These are phyloP conservation scores for Spilarctia lutea DNA, from an alignment of 2,888 invertebrate genomes.

Conservation along the genomic window DNA sequence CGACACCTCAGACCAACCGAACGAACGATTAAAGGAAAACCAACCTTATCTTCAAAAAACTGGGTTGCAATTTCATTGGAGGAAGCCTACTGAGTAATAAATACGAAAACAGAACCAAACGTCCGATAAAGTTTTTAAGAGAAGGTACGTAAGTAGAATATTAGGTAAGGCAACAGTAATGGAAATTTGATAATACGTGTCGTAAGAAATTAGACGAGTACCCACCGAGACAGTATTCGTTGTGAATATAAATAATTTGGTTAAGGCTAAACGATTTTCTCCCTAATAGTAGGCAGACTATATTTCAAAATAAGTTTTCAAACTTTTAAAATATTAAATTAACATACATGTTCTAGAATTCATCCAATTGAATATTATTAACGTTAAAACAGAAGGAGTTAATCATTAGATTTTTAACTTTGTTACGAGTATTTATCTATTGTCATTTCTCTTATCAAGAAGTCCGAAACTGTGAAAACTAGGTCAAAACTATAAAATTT, in stretches of 20 bases:
- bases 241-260: conserved; percentile 67
- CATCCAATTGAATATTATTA: neutral
- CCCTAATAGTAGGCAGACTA: conserved; percentile 1
- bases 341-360: conserved; percentile 1
- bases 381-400: neutral
- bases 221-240: conserved; percentile 41
- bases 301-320: neutral
- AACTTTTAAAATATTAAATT: conserved; percentile 2
- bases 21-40: conserved; percentile 47
- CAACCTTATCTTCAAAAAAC: conserved; percentile 45
- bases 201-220: conserved; percentile 50
- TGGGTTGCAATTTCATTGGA: conserved; percentile 43
- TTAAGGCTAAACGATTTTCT: conserved; percentile 23
- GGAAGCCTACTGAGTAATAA: conserved; percentile 60
- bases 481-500: neutral
- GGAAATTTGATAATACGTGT: conserved; percentile 71
- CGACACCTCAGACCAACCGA: conserved; percentile 73
- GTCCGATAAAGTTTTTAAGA: conserved; percentile 77
- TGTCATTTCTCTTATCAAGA: neutral
- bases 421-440: neutral
- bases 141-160: conserved; percentile 68
- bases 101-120: conserved; percentile 74
- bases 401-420: neutral
- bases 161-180: conserved; percentile 66
- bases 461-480: neutral